Conservation (phyloP, 2,113 vertebrate genomes). For the Lophotis ruficrista region DNA sequence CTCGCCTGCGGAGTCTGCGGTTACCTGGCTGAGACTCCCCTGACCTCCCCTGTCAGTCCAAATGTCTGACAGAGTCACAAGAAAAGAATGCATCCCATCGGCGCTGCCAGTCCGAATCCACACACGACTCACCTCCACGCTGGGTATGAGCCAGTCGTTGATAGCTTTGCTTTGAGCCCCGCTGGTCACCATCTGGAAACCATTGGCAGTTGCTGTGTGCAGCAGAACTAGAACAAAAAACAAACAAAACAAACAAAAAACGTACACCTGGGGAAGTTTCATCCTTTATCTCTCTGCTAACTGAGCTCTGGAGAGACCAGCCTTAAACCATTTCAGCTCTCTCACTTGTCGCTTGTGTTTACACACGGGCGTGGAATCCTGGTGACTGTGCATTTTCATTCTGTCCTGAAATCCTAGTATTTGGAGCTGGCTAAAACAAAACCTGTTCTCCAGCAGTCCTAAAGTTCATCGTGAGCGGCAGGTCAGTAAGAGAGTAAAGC, state of each 20-base stretch:
- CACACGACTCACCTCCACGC: conserved; percentile 88
- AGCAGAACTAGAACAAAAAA: conserved; percentile 82
- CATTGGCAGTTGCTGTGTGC: conserved; percentile 95
- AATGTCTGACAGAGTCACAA: not conserved
- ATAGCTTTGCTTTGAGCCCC: conserved; percentile 96
- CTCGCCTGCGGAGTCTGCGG: not conserved
- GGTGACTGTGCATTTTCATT: not conserved
- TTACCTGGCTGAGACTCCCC: not conserved
- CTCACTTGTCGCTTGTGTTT: not conserved
- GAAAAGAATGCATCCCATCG: not conserved
- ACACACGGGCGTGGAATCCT: not conserved
- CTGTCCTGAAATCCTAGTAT: not conserved
- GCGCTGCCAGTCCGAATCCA: not conserved
- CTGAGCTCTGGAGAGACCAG: not conserved
- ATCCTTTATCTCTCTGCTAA: not conserved
- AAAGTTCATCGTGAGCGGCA: not conserved
- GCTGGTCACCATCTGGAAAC: conserved; percentile 98
- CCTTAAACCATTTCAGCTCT: not conserved
- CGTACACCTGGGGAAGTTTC: not conserved
- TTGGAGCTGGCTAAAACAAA: not conserved
- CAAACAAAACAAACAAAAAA: not conserved
- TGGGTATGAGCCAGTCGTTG: conserved; percentile 96
- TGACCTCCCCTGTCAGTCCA: not conserved
- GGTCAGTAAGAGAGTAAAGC: not conserved
- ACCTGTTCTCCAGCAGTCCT: not conserved